These are phyloP conservation scores for Polydrusus pterygomalis DNA, from an alignment of 2,888 invertebrate genomes.

Conservation along the genomic window DNA sequence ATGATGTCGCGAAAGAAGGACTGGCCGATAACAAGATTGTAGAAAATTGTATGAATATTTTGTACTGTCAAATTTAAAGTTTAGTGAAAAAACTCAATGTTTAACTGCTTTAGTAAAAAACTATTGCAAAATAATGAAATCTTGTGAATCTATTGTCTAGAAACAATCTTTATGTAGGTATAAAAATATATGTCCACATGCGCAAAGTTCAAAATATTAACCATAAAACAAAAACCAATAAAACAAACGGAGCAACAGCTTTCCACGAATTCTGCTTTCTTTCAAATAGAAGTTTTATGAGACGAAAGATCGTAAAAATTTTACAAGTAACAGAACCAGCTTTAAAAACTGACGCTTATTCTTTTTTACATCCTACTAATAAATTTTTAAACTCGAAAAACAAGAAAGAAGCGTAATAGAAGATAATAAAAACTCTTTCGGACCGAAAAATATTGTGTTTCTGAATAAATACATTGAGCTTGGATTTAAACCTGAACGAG, in stretches of 20 bases:
- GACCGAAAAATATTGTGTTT: no score
- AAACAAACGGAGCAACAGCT: constrained; percentile 9
- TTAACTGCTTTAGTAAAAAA: no score
- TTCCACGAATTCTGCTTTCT: not conserved
- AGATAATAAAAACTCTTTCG: not conserved
- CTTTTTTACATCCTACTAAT: constrained; percentile 1
- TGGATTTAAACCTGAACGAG: no score
- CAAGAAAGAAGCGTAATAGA: not conserved
- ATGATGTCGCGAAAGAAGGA: no score
- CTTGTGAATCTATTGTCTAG: not conserved
- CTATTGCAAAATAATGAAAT: no score
- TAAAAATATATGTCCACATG: not conserved
- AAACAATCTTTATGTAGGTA: not conserved
- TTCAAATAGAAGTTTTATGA: constrained; percentile 6
- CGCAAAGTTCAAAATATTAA: not conserved
- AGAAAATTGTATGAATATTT: no score
- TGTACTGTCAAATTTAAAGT: no score
- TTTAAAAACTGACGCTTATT: not conserved
- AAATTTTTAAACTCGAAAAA: constrained; percentile 3
- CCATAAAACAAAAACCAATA: not conserved
- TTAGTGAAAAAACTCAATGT: no score
- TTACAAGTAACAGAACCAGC: not conserved
- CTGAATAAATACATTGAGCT: no score
- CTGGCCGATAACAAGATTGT: no score
- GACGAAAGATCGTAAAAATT: constrained; percentile 4